Percentiles rank a stretch among this genome's conserved stretches.
Conservation (phyloP, 2,888 invertebrate species). For the Tiphia femorata region DNA sequence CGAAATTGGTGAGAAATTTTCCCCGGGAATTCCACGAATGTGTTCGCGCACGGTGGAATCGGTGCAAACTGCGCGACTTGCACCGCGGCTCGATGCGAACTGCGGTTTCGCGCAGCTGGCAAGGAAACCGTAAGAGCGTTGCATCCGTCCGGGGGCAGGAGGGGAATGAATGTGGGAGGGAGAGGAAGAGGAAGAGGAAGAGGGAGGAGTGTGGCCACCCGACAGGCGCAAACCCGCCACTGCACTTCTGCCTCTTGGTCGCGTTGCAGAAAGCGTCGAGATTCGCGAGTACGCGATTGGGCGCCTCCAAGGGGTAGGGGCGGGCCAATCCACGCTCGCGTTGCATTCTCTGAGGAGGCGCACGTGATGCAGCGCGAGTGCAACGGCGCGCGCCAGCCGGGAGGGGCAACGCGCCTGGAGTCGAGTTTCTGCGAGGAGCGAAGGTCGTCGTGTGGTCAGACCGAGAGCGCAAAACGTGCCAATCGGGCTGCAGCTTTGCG, state of each 20-base stretch:
- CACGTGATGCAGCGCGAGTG: background rate
- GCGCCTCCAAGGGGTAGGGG: conserved; percentile 34
- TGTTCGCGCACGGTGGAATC: too few relatives aligned
- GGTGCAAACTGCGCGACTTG: conserved; percentile 38
- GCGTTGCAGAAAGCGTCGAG: conserved; percentile 31
- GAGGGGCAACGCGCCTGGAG: conserved; percentile 31
- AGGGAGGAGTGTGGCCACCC: background rate
- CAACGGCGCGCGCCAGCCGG: background rate
- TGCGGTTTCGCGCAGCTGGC: conserved; percentile 40
- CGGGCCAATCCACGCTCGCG: conserved; percentile 59
- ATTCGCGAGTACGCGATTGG: conserved; percentile 38
- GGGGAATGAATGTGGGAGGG: too few relatives aligned
- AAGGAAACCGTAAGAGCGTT: conserved; percentile 44
- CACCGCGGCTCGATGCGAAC: conserved; percentile 48
- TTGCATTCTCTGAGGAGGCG: too few relatives aligned
- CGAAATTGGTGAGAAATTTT: too few relatives aligned
- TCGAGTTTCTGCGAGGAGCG: background rate
- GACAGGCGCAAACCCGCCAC: conserved; percentile 5
- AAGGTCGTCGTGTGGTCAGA: background rate
- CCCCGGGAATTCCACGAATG: too few relatives aligned
- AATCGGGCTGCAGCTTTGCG: background rate
- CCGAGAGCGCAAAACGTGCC: background rate
- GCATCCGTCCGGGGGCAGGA: conserved; percentile 46
- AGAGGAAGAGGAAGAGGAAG: conserved; percentile 16
- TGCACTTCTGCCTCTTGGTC: conserved; percentile 10